These are phyloP conservation scores for Hyaena hyaena DNA, from an alignment of 2,113 vertebrate genomes.

Conservation along the genomic window DNA sequence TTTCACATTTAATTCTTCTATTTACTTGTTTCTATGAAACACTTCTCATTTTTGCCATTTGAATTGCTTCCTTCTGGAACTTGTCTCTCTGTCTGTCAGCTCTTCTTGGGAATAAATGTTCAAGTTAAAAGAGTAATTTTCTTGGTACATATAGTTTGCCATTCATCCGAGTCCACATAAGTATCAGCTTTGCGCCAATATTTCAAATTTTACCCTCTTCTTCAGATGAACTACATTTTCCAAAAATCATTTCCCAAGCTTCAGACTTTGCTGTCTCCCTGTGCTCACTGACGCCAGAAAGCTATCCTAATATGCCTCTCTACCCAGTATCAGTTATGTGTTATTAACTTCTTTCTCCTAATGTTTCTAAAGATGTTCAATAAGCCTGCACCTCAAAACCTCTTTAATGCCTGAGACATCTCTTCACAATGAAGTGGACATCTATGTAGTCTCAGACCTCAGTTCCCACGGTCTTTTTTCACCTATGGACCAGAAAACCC, in stretches of 20 bases:
- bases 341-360: neutral
- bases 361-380: neutral
- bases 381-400: neutral
- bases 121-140: neutral
- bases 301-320: neutral
- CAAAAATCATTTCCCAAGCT: neutral
- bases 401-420: neutral
- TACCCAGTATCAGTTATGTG: neutral
- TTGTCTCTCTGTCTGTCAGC: neutral
- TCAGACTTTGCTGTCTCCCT: neutral
- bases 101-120: neutral
- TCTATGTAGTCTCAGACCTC: neutral
- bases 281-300: neutral
- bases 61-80: neutral
- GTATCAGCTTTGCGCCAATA: neutral
- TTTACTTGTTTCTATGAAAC: constrained; percentile 4
- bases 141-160: neutral
- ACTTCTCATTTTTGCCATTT: neutral
- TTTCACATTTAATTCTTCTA: constrained; percentile 26
- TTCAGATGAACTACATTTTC: neutral
- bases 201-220: neutral
- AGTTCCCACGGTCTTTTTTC: neutral
- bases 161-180: neutral
- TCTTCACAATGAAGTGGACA: neutral
- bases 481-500: neutral